Conservation (phyloP, 2,113 vertebrate genomes). For the Oncorhynchus masou region DNA sequence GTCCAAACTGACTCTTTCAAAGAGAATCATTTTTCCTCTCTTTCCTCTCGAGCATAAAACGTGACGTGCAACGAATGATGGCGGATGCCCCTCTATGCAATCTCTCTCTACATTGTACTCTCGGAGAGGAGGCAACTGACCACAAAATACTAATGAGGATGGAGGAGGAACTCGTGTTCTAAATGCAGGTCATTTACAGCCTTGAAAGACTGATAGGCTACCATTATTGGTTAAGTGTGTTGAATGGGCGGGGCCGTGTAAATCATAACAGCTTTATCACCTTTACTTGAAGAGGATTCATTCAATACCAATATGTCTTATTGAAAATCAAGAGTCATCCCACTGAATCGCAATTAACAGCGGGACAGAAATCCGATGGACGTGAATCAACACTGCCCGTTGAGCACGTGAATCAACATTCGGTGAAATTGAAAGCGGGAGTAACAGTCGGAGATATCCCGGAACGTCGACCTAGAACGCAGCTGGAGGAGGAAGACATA, state of each 20-base stretch:
- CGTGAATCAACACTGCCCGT: slow-evolving; percentile 48
- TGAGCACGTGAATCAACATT: slow-evolving; percentile 34
- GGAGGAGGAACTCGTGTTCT: too few species aligned
- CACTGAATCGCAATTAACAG: slow-evolving; percentile 35
- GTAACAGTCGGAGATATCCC: slow-evolving; percentile 43
- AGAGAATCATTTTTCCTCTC: slow-evolving; percentile 15
- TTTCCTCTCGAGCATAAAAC: not conserved
- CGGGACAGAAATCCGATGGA: slow-evolving; percentile 33
- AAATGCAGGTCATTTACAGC: not conserved
- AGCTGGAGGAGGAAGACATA: too few species aligned
- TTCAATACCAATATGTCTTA: slow-evolving; percentile 31
- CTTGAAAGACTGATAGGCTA: not conserved
- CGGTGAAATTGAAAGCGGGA: slow-evolving; percentile 65
- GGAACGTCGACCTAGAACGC: not conserved
- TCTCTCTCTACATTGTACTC: not conserved
- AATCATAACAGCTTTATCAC: slow-evolving; percentile 24
- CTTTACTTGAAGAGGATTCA: slow-evolving; percentile 30
- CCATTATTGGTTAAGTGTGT: slow-evolving; percentile 24
- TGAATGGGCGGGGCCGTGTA: slow-evolving; percentile 8
- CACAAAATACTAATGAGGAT: not conserved
- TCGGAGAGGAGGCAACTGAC: not conserved
- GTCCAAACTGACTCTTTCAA: slow-evolving; percentile 1
- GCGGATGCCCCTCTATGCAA: too few species aligned
- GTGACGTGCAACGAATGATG: not conserved
- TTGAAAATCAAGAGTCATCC: slow-evolving; percentile 33